A percentile compares a stretch with the other conserved stretches of the same genome.
Conservation (phyloP, 1,140 invertebrate species). For the Helicoverpa armigera region DNA sequence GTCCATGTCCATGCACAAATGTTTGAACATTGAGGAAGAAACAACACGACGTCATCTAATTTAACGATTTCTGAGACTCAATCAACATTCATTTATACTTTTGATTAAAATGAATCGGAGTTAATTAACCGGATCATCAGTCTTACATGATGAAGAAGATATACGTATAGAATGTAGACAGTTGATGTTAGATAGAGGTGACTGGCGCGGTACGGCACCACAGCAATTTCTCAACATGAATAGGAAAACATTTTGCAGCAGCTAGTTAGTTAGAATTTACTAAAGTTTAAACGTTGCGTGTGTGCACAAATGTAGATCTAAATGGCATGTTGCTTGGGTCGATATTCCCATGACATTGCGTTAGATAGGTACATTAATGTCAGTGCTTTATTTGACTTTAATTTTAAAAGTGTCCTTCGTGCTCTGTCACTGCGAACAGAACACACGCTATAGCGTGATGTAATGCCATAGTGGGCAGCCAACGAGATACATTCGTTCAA, state of each 20-base stretch:
- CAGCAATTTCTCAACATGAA: not conserved
- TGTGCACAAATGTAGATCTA: slow-evolving; percentile 1
- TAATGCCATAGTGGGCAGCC: slow-evolving; percentile 34
- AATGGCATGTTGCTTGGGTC: not conserved
- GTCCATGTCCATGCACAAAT: not conserved
- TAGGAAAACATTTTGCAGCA: slow-evolving; percentile 39
- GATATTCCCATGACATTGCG: slow-evolving; percentile 6
- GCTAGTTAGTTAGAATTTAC: not conserved
- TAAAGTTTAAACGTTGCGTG: not conserved
- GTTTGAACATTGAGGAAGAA: not conserved
- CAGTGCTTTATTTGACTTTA: slow-evolving; percentile 32
- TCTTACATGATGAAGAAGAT: slow-evolving; percentile 27
- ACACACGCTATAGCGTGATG: slow-evolving; percentile 38
- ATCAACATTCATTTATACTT: slow-evolving; percentile 33
- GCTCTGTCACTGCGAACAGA: slow-evolving; percentile 30
- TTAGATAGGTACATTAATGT: slow-evolving; percentile 17
- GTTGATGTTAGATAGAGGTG: slow-evolving; percentile 36
- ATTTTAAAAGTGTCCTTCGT: slow-evolving; percentile 47
- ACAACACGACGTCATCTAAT: slow-evolving; percentile 6
- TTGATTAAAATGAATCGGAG: slow-evolving; percentile 24
- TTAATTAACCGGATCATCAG: slow-evolving; percentile 28
- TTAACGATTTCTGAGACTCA: slow-evolving; percentile 11
- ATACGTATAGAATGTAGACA: slow-evolving; percentile 11
- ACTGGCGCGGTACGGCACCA: slow-evolving; percentile 33
- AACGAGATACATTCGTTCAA: slow-evolving; percentile 25